Base-by-base conservation (phyloP, 2,113 vertebrate species). In the Entelurus aequoreus region DNA sequence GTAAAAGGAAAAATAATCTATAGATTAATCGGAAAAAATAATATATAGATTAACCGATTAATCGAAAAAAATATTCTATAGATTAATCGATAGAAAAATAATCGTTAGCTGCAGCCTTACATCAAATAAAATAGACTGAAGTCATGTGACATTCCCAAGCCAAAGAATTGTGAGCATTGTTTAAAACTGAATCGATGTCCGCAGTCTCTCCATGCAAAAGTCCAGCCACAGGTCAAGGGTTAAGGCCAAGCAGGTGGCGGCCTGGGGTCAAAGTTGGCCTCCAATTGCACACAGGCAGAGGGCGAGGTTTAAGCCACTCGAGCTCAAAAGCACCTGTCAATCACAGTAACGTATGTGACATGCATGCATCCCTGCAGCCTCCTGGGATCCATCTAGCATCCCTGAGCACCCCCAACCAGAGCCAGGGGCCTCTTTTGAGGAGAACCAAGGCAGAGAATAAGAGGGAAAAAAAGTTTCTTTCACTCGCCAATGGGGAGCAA, bases 251-350 rank as follows among this genome's bases (percentile, higher is more conserved):
- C 89, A 88, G 90, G 87, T 89, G 89, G 88, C 75, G 61, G 2
- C 11, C 62, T 21, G 55, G 68, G 80, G 85, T 90, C 81, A 86
- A 75, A 86, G 85, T 73, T 87, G 78, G 84, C 68, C 81, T 80
- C 81, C 76, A 54, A 12, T 66, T 62, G 63, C 83, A 71, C 81
- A 84, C 79, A 83, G 83, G 67, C 77, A 81, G 28, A 81, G 68
- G 44, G 69, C 68, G 75, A 81, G 65, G 69, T 71, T 54, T 73
- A 73, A 82, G 75, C 74, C 67, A 48, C 68, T 51, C 65, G 7
- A 11, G 47, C 76, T 87, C 76, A 86, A 88, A 87, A 87, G 59
- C 74, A 72, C 66, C 85, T 6, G 82, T 88, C 90, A 90, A 87
- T 91, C 89, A 90, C 63, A 65, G 77, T 77, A 62, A 77, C 80